Base-by-base conservation (phyloP, 2,888 invertebrate genomes). In the Lasioglossum marginatum region DNA sequence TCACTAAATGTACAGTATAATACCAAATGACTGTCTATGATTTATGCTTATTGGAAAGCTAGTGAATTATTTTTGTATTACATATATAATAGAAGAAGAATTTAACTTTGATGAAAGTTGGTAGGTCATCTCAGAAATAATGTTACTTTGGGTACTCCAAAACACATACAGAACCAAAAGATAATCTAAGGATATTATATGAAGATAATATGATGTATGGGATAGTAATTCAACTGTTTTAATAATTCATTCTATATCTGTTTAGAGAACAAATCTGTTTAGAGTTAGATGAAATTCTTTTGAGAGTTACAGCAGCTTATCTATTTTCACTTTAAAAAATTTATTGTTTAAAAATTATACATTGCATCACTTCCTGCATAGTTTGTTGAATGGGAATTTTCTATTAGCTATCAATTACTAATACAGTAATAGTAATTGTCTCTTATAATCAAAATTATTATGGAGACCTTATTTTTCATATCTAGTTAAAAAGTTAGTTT, bases 41-140 rank as follows among this genome's bases (percentile, higher is more conserved):
- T 76, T 77, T 79, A n/a, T 12, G n/a, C 80, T 66, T 14, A 37
- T 77, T 79, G 6, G 43, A 63, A 43, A 78, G 14, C 57, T 27
- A 14, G 40, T 71, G 43, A 37, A 5, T 37, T 75, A 40, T 31
- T 31, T 66, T 74, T 60, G 19, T 57, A 43, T 27, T 80, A 52
- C 40, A 60, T 31, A 66, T 75, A 23, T 71, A 19, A 72, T 63
- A 63, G 27, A 63, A 31, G 31, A 63, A 73, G 52, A 72, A n/a
- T 52, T 52, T 2, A 75, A 72, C 60, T 45, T 23, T 60, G 37
- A 12, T 40, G 23, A 40, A 23, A 70, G 37, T 70, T 40, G 37
- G 4, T 40, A n/a, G 68, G 37, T 70, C 68, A 70, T n/a, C 68
- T 19, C 40, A 37, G 23, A 70, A 68, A 27, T 34, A 66, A 68